Percentiles rank a stretch among this genome's conserved stretches.
phyloP scores from a whole-genome alignment of 2,888 invertebrate species.

The Chrysolina haemoptera region DNA sequence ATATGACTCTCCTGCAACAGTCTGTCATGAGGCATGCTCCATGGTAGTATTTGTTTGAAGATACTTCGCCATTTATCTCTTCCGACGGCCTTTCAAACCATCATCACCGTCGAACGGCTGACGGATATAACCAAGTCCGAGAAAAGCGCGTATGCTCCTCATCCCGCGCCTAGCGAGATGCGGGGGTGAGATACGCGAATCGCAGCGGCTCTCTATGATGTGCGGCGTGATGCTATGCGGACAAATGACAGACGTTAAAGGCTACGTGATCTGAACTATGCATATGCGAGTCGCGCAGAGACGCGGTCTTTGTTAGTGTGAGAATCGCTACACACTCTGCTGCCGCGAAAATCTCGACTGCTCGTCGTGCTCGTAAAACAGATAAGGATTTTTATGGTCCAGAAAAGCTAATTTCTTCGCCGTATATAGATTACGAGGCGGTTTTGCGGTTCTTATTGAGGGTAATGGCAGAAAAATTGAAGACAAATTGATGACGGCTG shows the following conservation, averaged over 20 bases:
- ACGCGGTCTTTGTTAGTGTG: slow-evolving; percentile 62
- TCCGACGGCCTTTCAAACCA: neutral
- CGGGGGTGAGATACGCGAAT: slow-evolving; percentile 65
- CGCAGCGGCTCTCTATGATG: slow-evolving; percentile 65
- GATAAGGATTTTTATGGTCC: slow-evolving; percentile 56
- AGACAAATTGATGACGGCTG: slow-evolving; percentile 39
- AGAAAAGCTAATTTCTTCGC: slow-evolving; percentile 53
- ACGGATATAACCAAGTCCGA: neutral
- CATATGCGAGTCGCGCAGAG: slow-evolving; percentile 52
- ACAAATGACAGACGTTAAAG: slow-evolving; percentile 67
- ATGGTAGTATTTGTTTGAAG: too few species aligned
- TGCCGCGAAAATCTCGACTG: slow-evolving; percentile 58
- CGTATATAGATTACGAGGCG: slow-evolving; percentile 51
- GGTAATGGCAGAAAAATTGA: slow-evolving; percentile 36
- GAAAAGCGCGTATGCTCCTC: neutral
- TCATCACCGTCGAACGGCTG: neutral
- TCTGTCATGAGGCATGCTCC: too few species aligned
- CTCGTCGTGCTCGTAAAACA: slow-evolving; percentile 53
- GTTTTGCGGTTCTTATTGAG: slow-evolving; percentile 29
- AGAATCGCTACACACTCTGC: slow-evolving; percentile 60
- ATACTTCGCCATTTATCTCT: neutral
- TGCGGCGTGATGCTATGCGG: slow-evolving; percentile 67
- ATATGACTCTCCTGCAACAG: too few species aligned
- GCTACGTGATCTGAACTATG: slow-evolving; percentile 68
- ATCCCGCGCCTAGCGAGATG: slow-evolving; percentile 54